Base-by-base conservation (phyloP, 2,888 invertebrate genomes). In the Hanleya hanleyi region DNA sequence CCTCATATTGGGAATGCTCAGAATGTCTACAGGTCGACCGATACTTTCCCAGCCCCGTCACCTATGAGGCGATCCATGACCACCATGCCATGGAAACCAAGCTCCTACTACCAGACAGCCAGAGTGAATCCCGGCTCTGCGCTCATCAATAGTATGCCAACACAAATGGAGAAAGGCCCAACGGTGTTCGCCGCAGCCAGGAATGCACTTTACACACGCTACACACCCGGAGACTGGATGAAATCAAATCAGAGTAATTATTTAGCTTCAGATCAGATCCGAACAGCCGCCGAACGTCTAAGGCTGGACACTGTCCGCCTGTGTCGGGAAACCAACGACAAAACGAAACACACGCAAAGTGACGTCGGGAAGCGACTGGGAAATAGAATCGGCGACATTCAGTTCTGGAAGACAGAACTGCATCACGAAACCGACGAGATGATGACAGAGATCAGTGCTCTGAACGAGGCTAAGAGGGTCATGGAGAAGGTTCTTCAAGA, bases 221-320 rank as follows among this genome's bases (percentile, higher is more conserved):
- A 96, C 91, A 97, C 97, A 0, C 96, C 96, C 70, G 93, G 95
- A 81, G 97, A 97, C 92, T 97, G 97, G 97, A 94, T 94, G 76
- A 95, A 95, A 91, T 94, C 95, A 87, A 96, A 96, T 89, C 91
- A 91, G 87, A 92, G 87, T 90, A 93, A 94, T 87, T 97, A 95
- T 89, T 94, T 95, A 86, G 95, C 96, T 87, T 94, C 97, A 0
- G 96, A 97, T 88, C 94, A 95, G n/a, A 96, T 96, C 88, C 93
- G 97, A 90, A 95, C 94, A 85, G 94, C 87, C 33, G 88, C 90
- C 15, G 91, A 91, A 79, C 84, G 90, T 12, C 85, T 91, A 37
- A 81, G 91, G 33, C 78, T 87, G 64, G 90, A 91, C 79, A 88
- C 90, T 18, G 81, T 87, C 33, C 87, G 90, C 41, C 79, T 90